Evolutionary conservation across 2,113 vertebrate genomes (phyloP), one percentile per base, ranked within the genome.

Genomic region (Sarotherodon lohbergeri): DNA sequence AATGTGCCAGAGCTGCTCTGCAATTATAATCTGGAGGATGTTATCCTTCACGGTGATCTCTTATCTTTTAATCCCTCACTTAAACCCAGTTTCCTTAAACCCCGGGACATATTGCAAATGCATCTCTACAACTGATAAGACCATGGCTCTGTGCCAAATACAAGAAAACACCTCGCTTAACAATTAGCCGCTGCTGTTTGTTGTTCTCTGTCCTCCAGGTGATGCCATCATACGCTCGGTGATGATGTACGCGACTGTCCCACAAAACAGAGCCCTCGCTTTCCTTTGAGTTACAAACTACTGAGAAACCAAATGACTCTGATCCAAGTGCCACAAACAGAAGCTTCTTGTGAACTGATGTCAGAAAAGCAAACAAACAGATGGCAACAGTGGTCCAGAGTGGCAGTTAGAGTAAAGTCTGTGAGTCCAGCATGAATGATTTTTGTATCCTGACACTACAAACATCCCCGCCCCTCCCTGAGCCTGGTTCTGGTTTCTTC

Each of bases 21-120:
- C 83, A 91, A 82, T 89, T 91, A 80, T 90, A 90, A 94, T 93
- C 17, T 80, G 84, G 52, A 82, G 82, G 80, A 39, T 34, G 29
- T 78, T 80, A 48, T 84, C 87, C 88, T 87, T 87, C 82, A 89
- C 7, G 43, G 80, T 88, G 82, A 93, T 87, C 57, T 83, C 71
- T 76, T 48, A 61, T 86, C 84, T 71, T 17, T 50, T 66, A 27
- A 86, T 85, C 73, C 66, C 43, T 19, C 24, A 50, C 43, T 76
- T 76, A 50, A 73, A 27, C 39, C n/a, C 66, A 46, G 66, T 16
- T 4, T 71, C 39, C n/a, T 27, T 16, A 71, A 76, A 76, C 43
- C 43, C 16, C 16, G 4, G 43, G 71, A 32, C 43, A 50, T 19
- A 50, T 50, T 50, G 24, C 71, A 76, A 32, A 50, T 50, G 43